These are phyloP conservation scores for Drosophila cracens DNA, from an alignment of 2,888 invertebrate genomes.

Conservation along the genomic window DNA sequence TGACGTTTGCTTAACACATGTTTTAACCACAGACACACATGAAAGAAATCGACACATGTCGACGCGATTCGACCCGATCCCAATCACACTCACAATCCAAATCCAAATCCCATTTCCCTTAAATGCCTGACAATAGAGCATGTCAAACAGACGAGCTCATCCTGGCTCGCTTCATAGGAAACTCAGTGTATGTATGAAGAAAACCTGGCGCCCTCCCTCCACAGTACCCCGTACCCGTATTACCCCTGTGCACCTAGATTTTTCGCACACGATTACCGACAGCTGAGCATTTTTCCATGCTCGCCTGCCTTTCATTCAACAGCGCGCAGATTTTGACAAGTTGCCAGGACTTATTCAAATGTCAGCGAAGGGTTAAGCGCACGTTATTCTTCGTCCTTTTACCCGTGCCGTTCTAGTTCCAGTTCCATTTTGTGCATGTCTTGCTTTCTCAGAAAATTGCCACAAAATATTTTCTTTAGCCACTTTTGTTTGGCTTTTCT, in stretches of 20 bases:
- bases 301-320: conserved; percentile 48
- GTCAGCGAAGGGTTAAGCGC: conserved; percentile 74
- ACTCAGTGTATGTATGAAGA: conserved; percentile 7
- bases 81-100: conserved; percentile 5
- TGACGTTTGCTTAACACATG: conserved; percentile 69
- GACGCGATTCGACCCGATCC: not conserved
- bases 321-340: conserved; percentile 74
- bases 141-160: conserved; percentile 52
- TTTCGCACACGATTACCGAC: conserved; percentile 77
- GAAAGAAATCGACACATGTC: not conserved
- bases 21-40: conserved; percentile 18
- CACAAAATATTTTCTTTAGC: conserved; percentile 76
- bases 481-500: conserved; percentile 48
- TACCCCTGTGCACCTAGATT: conserved; percentile 46
- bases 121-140: conserved; percentile 64
- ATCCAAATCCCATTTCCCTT: conserved; percentile 64
- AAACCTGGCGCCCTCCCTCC: conserved; percentile 6
- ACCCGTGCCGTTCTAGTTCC: conserved; percentile 3
- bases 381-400: conserved; percentile 20
- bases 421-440: conserved; percentile 19
- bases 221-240: not conserved
- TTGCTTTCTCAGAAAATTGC: conserved; percentile 50
- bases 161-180: conserved; percentile 31
- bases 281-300: conserved; percentile 78
- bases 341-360: conserved; percentile 79